Conservation (phyloP, 2,888 invertebrate genomes). For the Exephanes ischioxanthus region DNA sequence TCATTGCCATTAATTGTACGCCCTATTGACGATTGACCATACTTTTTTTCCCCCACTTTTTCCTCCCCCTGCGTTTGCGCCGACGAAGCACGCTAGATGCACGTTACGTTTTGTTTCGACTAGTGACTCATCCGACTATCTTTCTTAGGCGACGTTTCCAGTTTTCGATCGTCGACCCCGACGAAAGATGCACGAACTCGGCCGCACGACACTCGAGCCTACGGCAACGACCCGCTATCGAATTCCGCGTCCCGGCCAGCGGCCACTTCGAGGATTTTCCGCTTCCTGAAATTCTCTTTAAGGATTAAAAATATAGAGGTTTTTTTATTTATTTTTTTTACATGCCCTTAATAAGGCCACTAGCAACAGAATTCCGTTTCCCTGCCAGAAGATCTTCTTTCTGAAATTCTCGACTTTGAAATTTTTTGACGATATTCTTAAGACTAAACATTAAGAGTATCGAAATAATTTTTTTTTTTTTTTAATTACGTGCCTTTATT, state of each 20-base stretch:
- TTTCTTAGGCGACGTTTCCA: slow-evolving; percentile 49
- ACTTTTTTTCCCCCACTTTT: neutral
- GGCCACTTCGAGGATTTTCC: neutral
- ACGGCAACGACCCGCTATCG: slow-evolving; percentile 62
- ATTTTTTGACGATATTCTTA: too few species aligned
- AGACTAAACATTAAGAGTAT: too few species aligned
- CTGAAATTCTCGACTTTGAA: too few species aligned
- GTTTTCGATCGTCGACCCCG: slow-evolving; percentile 59
- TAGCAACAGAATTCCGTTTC: slow-evolving; percentile 40
- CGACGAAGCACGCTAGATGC: neutral
- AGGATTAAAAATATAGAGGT: too few species aligned
- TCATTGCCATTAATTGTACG: slow-evolving; percentile 24
- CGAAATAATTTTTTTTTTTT: too few species aligned
- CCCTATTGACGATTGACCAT: slow-evolving; percentile 4
- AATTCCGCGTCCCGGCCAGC: slow-evolving; percentile 27
- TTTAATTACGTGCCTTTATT: too few species aligned
- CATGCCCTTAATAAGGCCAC: neutral
- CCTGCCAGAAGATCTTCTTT: slow-evolving; percentile 1
- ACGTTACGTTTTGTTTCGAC: slow-evolving; percentile 7
- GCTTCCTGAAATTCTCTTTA: neutral
- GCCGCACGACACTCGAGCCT: slow-evolving; percentile 35
- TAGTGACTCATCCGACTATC: slow-evolving; percentile 45
- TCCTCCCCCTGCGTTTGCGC: neutral
- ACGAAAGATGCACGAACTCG: slow-evolving; percentile 39
- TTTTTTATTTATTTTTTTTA: too few species aligned